phyloP scores from a whole-genome alignment of 2,888 invertebrate genomes.

The Drosophila anceps region DNA sequence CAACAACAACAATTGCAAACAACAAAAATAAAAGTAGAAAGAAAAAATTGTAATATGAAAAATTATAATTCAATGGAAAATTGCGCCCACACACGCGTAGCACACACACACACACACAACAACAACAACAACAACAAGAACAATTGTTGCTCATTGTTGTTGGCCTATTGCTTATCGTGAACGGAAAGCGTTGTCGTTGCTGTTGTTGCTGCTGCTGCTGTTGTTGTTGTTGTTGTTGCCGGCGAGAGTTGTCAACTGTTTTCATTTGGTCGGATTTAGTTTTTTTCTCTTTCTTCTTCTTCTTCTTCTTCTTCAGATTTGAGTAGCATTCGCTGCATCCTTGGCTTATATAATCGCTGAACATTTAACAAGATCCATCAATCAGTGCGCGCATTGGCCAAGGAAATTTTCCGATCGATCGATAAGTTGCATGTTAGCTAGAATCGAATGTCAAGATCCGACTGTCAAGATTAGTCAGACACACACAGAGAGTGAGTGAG shows the following conservation, averaged over 20 bases:
- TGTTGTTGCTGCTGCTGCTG: constrained; percentile 36
- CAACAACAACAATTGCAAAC: constrained; percentile 8
- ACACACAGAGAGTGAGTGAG: background rate
- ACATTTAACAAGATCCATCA: constrained; percentile 49
- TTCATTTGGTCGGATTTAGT: constrained; percentile 25
- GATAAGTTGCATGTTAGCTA: constrained; percentile 36
- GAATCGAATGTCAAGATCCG: constrained; percentile 46
- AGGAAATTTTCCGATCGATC: constrained; percentile 32
- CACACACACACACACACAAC: constrained; percentile 29
- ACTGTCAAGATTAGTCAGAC: constrained; percentile 34
- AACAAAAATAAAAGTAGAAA: constrained; percentile 15
- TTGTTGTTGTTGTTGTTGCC: constrained; percentile 29
- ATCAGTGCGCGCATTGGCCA: constrained; percentile 33
- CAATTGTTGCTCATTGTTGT: constrained; percentile 50
- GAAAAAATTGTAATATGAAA: constrained; percentile 57
- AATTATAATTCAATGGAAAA: constrained; percentile 79
- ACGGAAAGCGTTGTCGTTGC: constrained; percentile 67
- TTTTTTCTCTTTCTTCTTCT: constrained; percentile 1
- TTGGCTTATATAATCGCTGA: constrained; percentile 14
- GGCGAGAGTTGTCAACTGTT: constrained; percentile 39
- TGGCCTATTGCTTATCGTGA: constrained; percentile 58
- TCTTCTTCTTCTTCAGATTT: constrained; percentile 2
- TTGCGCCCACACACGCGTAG: constrained; percentile 72
- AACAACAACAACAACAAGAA: constrained; percentile 11
- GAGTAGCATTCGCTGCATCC: constrained; percentile 12